Base-by-base conservation (phyloP, 2,113 vertebrate species). In the Siniperca chuatsi region DNA sequence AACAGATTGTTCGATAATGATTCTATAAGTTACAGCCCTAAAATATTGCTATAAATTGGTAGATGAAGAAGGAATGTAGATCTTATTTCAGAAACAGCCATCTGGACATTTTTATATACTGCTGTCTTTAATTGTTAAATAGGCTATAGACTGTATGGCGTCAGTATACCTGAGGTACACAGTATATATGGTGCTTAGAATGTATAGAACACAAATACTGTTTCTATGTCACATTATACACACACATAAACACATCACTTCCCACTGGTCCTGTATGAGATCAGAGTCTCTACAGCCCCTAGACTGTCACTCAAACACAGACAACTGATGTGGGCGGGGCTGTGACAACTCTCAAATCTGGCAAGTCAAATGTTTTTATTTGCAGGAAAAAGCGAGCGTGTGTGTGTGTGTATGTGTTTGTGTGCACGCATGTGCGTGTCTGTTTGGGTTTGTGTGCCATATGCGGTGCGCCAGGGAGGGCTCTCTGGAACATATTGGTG, bases 401-500 rank as follows among this genome's bases (percentile, higher is more conserved):
- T 23, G 48, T 71, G 48, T 71, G 60, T 72, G 65, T 66, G 21
- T 73, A 23, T 78, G 66, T 11, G 46, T 48, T 35, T 67, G 35
- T 25, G 60, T 20, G 44, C 40, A 25, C 40, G n/a, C 37, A 18
- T 60, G 16, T 66, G 74, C 87, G 84, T 90, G 88, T 92, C 33
- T 92, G 88, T 93, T 87, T 92, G 91, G 86, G 7, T 89, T 89
- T 89, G 88, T 89, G 90, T 79, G 83, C 89, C 93, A 94, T 94
- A 94, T 94, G 93, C 90, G 80, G 90, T 29, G 87, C 77, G 75
- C 83, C 88, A 81, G 83, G 85, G 87, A 89, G 86, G 92, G 91
- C 88, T 88, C 91, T 92, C 87, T 89, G 86, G 87, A 95, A 95
- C 95, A 95, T 95, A 94, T 95, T 94, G 94, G 91, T 84, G 92